phyloP scores from a whole-genome alignment of 2,113 vertebrate genomes.

The Noturus placidus region DNA sequence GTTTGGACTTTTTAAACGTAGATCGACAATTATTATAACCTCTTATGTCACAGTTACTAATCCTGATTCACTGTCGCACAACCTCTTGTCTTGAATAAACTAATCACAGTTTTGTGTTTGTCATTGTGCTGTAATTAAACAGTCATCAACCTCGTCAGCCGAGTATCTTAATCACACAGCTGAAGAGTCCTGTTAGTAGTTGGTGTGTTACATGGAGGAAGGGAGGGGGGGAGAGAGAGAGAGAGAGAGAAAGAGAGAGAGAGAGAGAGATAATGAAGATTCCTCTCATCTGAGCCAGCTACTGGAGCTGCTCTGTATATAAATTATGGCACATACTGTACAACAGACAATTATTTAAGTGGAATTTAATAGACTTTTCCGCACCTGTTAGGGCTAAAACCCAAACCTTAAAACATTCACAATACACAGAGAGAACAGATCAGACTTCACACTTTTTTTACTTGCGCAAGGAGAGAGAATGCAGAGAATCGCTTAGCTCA shows the following conservation, averaged over 20 bases:
- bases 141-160: background rate
- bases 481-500: no score
- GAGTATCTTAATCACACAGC: background rate
- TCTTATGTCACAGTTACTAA: background rate
- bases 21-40: background rate
- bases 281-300: background rate
- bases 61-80: background rate
- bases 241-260: background rate
- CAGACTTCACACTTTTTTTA: no score
- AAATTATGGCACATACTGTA: background rate
- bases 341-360: conserved; percentile 36
- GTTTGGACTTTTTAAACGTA: background rate
- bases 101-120: background rate
- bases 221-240: background rate
- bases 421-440: no score
- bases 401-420: no score
- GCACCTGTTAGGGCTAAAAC: no score
- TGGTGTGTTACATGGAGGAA: conserved; percentile 7
- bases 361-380: conserved; percentile 33
- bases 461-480: no score
- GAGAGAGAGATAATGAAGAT: background rate
- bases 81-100: background rate
- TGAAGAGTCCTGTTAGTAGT: conserved; percentile 6
- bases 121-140: conserved; percentile 13
- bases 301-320: conserved; percentile 6